These are phyloP conservation scores for Dermatophagoides farinae DNA, from an alignment of 1,140 invertebrate genomes.

Conservation along the genomic window DNA sequence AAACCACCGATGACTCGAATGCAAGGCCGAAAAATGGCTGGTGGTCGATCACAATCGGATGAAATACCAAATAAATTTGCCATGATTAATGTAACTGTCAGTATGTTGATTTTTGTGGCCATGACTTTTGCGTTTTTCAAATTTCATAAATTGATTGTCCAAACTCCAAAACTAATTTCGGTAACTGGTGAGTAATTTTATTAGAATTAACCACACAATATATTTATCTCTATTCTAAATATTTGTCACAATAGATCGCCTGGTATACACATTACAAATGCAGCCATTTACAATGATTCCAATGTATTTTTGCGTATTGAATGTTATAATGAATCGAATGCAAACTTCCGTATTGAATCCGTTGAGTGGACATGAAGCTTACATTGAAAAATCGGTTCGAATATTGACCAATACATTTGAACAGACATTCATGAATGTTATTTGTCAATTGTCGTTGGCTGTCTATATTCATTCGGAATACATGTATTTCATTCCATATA, in stretches of 20 bases:
- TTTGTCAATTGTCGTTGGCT: conserved; percentile 8
- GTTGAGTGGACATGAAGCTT: not conserved
- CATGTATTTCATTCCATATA: conserved; percentile 12
- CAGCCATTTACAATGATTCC: not conserved
- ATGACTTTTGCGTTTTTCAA: not conserved
- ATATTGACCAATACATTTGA: conserved; percentile 14
- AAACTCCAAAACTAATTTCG: not conserved
- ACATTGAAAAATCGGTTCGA: not conserved
- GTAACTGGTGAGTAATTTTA: not conserved
- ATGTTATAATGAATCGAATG: not conserved
- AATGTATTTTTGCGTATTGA: not conserved
- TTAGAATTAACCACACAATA: not conserved
- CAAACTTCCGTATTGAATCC: conserved; percentile 1
- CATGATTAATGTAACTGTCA: not conserved
- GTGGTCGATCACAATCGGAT: not conserved
- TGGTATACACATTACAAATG: conserved; percentile 1
- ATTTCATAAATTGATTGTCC: not conserved
- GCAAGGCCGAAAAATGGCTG: too few relatives aligned
- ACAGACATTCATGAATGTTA: conserved; percentile 4
- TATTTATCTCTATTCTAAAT: not conserved
- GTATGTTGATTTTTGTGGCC: not conserved
- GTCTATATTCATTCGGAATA: conserved; percentile 1
- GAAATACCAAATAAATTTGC: not conserved
- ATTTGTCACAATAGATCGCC: not conserved
- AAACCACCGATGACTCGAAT: too few relatives aligned